Evolutionary conservation across 2,797 vertebrate species (phyloP).

Genomic region (Sciaenops ocellatus): DNA sequence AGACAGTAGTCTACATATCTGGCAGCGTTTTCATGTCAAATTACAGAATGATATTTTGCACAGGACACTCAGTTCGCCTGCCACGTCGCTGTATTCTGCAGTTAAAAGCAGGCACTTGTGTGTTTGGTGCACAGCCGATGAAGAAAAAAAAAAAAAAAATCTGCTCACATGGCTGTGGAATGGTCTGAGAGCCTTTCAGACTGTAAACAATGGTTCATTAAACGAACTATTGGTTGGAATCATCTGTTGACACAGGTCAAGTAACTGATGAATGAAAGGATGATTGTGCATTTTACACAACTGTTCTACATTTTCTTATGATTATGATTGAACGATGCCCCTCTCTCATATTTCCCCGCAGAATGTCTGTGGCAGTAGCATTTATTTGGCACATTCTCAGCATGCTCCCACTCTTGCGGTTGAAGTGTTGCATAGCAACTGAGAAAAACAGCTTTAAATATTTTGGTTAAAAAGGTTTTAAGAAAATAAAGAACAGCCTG

Average conservation of each 20-base stretch:
- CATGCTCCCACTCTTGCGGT: slow-evolving; percentile 83
- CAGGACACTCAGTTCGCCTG: slow-evolving; percentile 58
- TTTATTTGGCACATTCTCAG: slow-evolving; percentile 85
- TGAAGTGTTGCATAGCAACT: slow-evolving; percentile 88
- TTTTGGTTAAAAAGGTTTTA: slow-evolving; percentile 85
- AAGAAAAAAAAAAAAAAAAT: slow-evolving; percentile 1
- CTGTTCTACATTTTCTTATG: slow-evolving; percentile 59
- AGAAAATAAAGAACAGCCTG: slow-evolving; percentile 85
- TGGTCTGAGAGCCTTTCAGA: slow-evolving; percentile 46
- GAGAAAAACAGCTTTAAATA: slow-evolving; percentile 87
- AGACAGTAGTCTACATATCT: slow-evolving; percentile 72
- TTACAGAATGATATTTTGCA: slow-evolving; percentile 62
- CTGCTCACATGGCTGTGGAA: slow-evolving; percentile 36
- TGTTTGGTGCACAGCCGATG: slow-evolving; percentile 36
- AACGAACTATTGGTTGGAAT: slow-evolving; percentile 55
- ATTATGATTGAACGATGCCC: slow-evolving; percentile 67
- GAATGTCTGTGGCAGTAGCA: slow-evolving; percentile 78
- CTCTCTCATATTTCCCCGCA: slow-evolving; percentile 75
- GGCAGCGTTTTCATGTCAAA: slow-evolving; percentile 71
- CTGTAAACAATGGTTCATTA: slow-evolving; percentile 74
- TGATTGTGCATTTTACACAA: slow-evolving; percentile 77
- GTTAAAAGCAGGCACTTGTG: slow-evolving; percentile 49
- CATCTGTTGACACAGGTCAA: slow-evolving; percentile 65
- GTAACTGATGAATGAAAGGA: slow-evolving; percentile 70
- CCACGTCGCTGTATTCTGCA: slow-evolving; percentile 49